Base-by-base conservation (phyloP, 2,797 vertebrate genomes). In the Premnoplex brunnescens region DNA sequence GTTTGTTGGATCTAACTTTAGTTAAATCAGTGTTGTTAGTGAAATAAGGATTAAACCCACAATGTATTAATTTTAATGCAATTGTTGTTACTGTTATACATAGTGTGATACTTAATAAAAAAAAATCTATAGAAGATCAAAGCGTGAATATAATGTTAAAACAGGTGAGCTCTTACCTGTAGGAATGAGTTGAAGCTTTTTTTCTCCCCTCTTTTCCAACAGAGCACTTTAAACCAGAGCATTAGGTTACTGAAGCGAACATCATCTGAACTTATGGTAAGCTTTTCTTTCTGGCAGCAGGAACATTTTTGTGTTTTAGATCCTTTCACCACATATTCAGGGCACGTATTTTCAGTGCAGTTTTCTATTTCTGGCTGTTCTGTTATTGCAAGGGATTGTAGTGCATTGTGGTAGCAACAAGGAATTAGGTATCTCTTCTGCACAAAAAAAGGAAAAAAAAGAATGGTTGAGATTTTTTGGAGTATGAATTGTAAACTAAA, bases 151-250 rank as follows among this genome's bases (percentile, higher is more conserved):
- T 62, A 20, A 32, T 87, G 26, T 80, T 77, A 76, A 62, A 89
- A 67, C 4, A 82, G 20, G 14, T 58, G 10, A 4, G 3, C 14
- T 58, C 15, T 78, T 87, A 77, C 6, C 6, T 89, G 3, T 76
- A 39, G 3, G 51, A 56, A 89, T 66, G 41, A 71, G 72, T 72
- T 59, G 9, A 76, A 36, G 7, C 32, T 22, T 48, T 54, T 16
- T 46, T 20, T 3, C 71, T 28, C 10, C 5, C 27, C 62, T 43
- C 41, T 78, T 97, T 93, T 97, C 81, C 86, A 28, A 52, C 85
- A 99, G 99, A 98, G 96, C 43, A 97, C 97, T 22, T 91, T 99
- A 97, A 98, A 98, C 97, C 98, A 98, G 95, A 99, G 98, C 71
- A 98, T 99, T 97, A 97, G 97, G 79, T 96, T 98, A 56, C 97